Base-by-base conservation (phyloP, 2,888 invertebrate genomes). In the Heliconius cydno region DNA sequence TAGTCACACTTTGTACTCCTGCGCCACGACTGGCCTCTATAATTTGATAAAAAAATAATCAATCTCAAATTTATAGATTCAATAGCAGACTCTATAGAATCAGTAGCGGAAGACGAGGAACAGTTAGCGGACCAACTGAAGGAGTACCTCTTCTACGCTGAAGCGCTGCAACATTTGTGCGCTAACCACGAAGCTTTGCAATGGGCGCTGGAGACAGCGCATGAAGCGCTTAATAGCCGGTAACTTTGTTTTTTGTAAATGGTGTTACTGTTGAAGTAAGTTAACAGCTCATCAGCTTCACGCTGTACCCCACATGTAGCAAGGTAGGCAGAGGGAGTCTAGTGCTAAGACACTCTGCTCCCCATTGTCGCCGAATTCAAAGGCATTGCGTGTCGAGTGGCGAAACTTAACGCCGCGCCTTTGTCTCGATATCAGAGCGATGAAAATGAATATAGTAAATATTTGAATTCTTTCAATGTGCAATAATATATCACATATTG, bases 111-210 rank as follows among this genome's bases (percentile, higher is more conserved):
- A 87, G 98, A 98, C 85, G 98, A 98, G 88, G 98, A 98, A 86
- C 96, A 97, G 84, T 95, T 97, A 79, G 97, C 97, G 0, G 98
- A 98, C 89, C 98, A 98, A 90, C 91, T 98, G 77, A 98, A 98
- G 88, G 98, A 98, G 90, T 98, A 98, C 90, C 90, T 97, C 79
- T 97, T 97, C 88, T 98, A 96, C 88, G 97, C 97, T 1, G 96
- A 96, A 41, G 97, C 98, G 1, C 89, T 98, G 76, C 97, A 97
- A 89, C 96, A 96, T 82, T 96, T 98, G 41, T 97, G 97, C 85
- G 95, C 95, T 85, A 96, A 97, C 86, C 97, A 97, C 84, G 97
- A 98, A 88, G 95, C 96, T 57, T 86, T 97, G 82, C 97, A 98
- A 90, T 92, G 97, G 28, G 96, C 97, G 76, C 92, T 97, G 68